phyloP scores from a whole-genome alignment of 2,113 vertebrate species.

The Zonotrichia leucophrys region DNA sequence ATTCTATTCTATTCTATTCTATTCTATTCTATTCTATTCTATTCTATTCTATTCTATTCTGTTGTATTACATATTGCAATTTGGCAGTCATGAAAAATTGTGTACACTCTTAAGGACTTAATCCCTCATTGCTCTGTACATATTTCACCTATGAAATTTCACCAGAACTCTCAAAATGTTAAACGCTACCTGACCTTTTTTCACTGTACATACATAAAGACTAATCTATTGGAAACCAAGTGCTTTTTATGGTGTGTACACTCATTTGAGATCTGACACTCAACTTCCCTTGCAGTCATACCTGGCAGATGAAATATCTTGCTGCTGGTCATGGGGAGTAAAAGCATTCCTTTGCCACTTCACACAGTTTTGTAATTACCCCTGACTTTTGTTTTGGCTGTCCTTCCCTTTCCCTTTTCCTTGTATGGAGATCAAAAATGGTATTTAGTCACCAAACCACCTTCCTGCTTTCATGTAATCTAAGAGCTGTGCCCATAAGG shows the following conservation, averaged over 20 bases:
- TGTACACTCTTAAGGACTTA: not conserved
- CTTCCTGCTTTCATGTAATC: not conserved
- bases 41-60: not conserved
- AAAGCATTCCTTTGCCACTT: not conserved
- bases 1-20: not conserved
- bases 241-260: not conserved
- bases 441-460: not conserved
- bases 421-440: not conserved
- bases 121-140: not conserved
- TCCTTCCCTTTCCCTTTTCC: not conserved
- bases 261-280: not conserved
- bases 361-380: not conserved
- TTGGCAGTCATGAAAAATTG: not conserved
- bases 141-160: not conserved
- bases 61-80: not conserved
- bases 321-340: not conserved
- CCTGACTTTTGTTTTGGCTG: not conserved
- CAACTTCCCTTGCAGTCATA: not conserved
- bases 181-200: not conserved
- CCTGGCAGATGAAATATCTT: not conserved
- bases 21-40: too few relatives aligned
- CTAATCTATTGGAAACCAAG: not conserved
- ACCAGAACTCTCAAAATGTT: not conserved
- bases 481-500: not conserved
- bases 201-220: rapidly evolving